These are phyloP conservation scores for Synanthedon andrenaeformis DNA, from an alignment of 2,888 invertebrate species.

Conservation along the genomic window DNA sequence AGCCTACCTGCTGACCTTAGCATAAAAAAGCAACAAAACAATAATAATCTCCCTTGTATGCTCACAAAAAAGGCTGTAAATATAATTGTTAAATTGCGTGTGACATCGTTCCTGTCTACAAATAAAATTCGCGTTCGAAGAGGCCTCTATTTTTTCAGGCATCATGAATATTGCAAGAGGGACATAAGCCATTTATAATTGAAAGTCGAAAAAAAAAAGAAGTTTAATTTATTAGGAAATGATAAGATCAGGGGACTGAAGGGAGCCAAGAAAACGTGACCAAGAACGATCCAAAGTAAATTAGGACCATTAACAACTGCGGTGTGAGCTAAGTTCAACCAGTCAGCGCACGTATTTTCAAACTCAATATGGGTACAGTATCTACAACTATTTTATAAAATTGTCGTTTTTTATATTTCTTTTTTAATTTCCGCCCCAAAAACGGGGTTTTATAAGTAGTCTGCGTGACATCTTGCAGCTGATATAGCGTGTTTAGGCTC, in stretches of 20 bases:
- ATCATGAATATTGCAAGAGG: no score
- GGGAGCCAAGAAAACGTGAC: slow-evolving; percentile 16
- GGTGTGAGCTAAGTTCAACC: slow-evolving; percentile 11
- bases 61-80: no score
- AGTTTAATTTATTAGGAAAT: background rate
- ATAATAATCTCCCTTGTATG: no score
- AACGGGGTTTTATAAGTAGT: no score
- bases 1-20: no score
- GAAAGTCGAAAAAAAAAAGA: background rate
- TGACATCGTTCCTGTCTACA: no score
- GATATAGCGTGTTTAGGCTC: no score
- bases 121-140: no score
- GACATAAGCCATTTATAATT: background rate
- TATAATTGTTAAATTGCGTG: no score
- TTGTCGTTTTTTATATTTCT: background rate
- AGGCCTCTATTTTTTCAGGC: no score
- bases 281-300: slow-evolving; percentile 36
- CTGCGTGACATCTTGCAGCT: no score
- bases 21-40: no score
- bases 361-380: slow-evolving; percentile 6
- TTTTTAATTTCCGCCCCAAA: background rate
- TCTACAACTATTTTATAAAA: background rate
- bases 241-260: background rate
- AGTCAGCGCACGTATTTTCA: slow-evolving; percentile 2
- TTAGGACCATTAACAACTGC: slow-evolving; percentile 39